A percentile compares a stretch with the other conserved stretches of the same genome.
phyloP scores from a whole-genome alignment of 2,797 vertebrate genomes.

The Myotis vivesi region DNA sequence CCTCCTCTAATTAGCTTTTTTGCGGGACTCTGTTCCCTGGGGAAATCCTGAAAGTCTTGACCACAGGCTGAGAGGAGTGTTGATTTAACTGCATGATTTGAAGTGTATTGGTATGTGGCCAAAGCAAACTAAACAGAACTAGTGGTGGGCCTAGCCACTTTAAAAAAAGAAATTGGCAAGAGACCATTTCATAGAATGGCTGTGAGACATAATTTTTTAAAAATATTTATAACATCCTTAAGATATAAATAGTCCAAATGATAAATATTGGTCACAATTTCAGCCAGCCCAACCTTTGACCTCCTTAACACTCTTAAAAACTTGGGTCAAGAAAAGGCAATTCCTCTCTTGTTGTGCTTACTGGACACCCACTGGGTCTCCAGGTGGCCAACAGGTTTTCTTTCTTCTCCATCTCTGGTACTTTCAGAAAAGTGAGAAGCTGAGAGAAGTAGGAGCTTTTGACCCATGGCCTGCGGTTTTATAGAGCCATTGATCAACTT shows the following conservation, averaged over 20 bases:
- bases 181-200: conserved; percentile 34
- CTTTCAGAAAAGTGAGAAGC: not conserved
- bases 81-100: conserved; percentile 37
- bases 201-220: conserved; percentile 7
- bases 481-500: not conserved
- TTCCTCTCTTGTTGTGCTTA: not conserved
- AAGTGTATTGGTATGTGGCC: conserved; percentile 16
- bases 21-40: not conserved
- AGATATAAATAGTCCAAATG: conserved; percentile 53
- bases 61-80: not conserved
- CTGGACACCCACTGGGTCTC: not conserved
- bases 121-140: conserved; percentile 13
- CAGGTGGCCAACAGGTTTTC: not conserved
- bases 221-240: conserved; percentile 54
- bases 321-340: not conserved
- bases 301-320: conserved; percentile 4
- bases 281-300: conserved; percentile 27
- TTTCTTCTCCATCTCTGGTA: not conserved
- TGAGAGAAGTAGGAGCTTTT: not conserved
- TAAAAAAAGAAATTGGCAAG: conserved; percentile 66
- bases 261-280: conserved; percentile 26
- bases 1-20: not conserved
- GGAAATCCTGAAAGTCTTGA: conserved; percentile 37
- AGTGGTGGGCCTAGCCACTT: conserved; percentile 39
- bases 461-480: not conserved